Conservation (phyloP, 30 jellyfish, hydroid and myxozoan genomes). For the Chrysaora quinquecirrha region DNA sequence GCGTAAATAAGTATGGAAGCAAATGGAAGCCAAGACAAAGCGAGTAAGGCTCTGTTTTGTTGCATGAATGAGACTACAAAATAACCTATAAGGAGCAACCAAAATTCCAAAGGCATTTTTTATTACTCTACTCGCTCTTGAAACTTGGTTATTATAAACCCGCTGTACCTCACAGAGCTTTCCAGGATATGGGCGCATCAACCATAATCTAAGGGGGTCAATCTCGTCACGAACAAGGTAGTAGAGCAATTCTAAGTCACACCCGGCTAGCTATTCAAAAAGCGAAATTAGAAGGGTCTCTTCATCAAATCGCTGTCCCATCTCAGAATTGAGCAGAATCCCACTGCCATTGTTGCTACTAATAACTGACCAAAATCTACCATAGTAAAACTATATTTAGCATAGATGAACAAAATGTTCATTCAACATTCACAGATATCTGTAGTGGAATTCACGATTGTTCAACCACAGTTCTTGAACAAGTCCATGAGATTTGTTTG, state of each 20-base stretch:
- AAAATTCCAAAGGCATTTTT: conserved; percentile 39
- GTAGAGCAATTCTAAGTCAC: conserved; percentile 25
- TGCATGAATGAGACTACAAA: conserved; percentile 42
- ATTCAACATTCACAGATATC: too few species aligned
- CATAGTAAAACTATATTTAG: conserved; percentile 41
- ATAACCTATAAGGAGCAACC: conserved; percentile 40
- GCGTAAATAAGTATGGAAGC: conserved; percentile 56
- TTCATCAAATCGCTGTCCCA: conserved; percentile 59
- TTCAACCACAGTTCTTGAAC: too few species aligned
- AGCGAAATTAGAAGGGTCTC: conserved; percentile 9
- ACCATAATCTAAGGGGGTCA: conserved; percentile 59
- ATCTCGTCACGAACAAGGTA: conserved; percentile 61
- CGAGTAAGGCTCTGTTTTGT: conserved; percentile 17
- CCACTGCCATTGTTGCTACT: conserved; percentile 64
- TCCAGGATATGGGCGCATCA: conserved; percentile 71
- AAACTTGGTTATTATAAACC: conserved; percentile 46
- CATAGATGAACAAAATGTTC: too few species aligned
- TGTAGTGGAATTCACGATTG: too few species aligned
- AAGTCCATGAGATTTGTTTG: too few species aligned
- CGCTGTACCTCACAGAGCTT: conserved; percentile 34
- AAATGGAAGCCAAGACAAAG: conserved; percentile 29
- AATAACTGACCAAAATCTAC: conserved; percentile 48
- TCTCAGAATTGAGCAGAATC: conserved; percentile 42
- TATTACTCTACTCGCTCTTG: conserved; percentile 20
- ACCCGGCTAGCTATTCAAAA: conserved; percentile 17